Evolutionary conservation across 1,140 invertebrate species (phyloP).

Genomic region (Metopolophium dirhodum): DNA sequence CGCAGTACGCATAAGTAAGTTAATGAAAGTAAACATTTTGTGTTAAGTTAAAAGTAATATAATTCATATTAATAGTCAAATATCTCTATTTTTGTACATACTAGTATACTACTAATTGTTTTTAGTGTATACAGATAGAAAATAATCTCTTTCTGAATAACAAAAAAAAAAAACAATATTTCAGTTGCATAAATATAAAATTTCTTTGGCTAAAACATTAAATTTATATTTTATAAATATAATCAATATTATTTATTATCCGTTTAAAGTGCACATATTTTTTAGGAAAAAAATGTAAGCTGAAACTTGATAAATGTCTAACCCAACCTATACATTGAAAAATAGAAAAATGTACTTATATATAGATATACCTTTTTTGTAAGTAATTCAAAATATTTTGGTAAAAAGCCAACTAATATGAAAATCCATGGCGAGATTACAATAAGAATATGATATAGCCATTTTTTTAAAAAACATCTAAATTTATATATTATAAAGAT

Average conservation of each 20-base stretch:
- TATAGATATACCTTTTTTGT: not conserved
- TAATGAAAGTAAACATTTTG: not conserved
- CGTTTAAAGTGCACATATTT: not conserved
- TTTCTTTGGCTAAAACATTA: not conserved
- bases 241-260: slow-evolving; percentile 6
- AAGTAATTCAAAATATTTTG: not conserved
- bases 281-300: not conserved
- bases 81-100: too few species aligned
- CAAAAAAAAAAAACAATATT: too few species aligned
- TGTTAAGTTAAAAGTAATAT: not conserved
- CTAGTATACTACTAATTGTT: too few species aligned
- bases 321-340: not conserved
- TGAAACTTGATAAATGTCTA: not conserved
- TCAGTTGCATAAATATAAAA: not conserved
- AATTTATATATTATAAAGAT: not conserved
- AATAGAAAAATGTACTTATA: not conserved
- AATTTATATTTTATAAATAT: not conserved
- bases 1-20: slow-evolving; percentile 93
- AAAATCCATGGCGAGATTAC: not conserved
- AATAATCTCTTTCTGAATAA: too few species aligned
- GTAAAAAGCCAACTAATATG: not conserved
- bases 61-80: not conserved
- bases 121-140: too few species aligned
- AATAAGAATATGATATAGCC: not conserved
- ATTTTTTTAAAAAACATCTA: not conserved